Conservation (phyloP, 35 echinoderm and acorn worm genomes). For the Apostichopus parvimensis region DNA sequence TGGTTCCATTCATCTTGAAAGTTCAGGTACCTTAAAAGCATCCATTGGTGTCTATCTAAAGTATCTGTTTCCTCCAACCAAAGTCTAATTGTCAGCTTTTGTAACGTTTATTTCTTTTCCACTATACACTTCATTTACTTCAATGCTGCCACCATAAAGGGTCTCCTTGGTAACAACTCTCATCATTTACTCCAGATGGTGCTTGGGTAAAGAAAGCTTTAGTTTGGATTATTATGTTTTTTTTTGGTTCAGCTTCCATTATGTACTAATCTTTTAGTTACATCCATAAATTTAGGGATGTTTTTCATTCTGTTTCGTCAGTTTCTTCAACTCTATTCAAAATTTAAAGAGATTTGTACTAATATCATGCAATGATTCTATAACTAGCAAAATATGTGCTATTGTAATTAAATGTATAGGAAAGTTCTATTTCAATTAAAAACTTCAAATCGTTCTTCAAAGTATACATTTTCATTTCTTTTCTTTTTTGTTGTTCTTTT, state of each 20-base stretch:
- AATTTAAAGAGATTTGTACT: background rate
- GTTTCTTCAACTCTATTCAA: background rate
- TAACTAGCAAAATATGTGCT: background rate
- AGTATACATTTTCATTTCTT: background rate
- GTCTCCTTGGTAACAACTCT: too few species aligned
- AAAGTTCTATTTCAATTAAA: background rate
- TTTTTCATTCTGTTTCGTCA: background rate
- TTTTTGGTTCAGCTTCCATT: background rate
- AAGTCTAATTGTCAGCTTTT: background rate
- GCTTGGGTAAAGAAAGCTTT: too few species aligned
- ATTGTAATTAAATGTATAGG: background rate
- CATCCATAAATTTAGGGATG: background rate
- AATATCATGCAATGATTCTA: background rate
- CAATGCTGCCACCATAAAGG: too few species aligned
- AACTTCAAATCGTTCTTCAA: background rate
- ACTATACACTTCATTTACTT: too few species aligned
- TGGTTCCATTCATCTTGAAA: background rate
- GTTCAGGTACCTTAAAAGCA: background rate
- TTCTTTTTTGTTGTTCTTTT: background rate
- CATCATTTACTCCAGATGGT: too few species aligned
- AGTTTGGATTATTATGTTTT: too few species aligned
- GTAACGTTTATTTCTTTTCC: background rate
- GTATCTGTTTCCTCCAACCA: background rate
- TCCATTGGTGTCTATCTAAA: background rate
- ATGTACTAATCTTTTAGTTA: background rate